Base-by-base conservation (phyloP, 1,140 invertebrate species). In the Calephelis nemesis region DNA sequence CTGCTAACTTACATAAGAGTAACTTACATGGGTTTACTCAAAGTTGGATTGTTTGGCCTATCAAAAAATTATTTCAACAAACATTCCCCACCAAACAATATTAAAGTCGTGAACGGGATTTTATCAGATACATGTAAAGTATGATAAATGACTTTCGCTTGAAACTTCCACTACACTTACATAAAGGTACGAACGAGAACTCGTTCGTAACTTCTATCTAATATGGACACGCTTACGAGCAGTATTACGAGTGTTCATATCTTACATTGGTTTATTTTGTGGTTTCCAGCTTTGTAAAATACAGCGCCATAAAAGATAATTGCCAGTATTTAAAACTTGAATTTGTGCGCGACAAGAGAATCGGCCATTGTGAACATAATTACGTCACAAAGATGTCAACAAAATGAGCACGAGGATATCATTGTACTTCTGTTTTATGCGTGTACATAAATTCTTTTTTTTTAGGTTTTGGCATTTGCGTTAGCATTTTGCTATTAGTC, bases 171-270 rank as follows among this genome's bases (percentile, higher is more conserved):
- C 19, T 19, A 58, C 13, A 58, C 54, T 60, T 60, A 60, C 30
- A 60, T 60, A 60, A 60, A 60, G 30, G 30, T 10, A 39, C 19
- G 39, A 39, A n/a, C 30, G 19, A 60, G 54, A 60, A 60, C 54
- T 60, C 39, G 54, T 60, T 39, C 54, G 54, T 39, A 60, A 60
- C 54, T 60, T 60, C 19, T 60, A 60, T 60, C 54, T 60, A 60
- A 60, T 60, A 60, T 60, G 54, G 54, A 60, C 30, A 60, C 30
- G 54, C 30, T 60, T 60, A 39, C 54, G 19, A 60, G 30, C 30
- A 19, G 6, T 11, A 60, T 60, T 60, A 60, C 58, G 58, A 39
- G 30, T 40, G 58, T 60, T 40, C 30, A 60, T 40, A 60, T 42
- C 39, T 60, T 39, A 40, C 58, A 40, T 60, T 40, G 58, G 30